A percentile compares a stretch with the other conserved stretches of the same genome.
phyloP scores from a whole-genome alignment of 2,113 vertebrate genomes.

The Merops nubicus region DNA sequence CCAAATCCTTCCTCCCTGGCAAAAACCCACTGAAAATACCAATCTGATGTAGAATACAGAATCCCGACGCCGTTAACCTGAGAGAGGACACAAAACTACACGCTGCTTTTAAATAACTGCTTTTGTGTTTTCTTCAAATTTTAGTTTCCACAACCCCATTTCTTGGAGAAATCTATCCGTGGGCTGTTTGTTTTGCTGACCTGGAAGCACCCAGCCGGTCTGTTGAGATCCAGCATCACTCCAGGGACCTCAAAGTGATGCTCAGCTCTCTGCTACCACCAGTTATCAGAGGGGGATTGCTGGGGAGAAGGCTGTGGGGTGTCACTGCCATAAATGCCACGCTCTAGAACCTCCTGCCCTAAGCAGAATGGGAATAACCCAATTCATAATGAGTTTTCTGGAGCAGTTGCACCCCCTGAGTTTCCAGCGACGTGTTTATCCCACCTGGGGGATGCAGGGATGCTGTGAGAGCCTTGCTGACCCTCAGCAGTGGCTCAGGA shows the following conservation, averaged over 20 bases:
- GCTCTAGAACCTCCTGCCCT: fast-evolving
- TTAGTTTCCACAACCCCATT: background rate
- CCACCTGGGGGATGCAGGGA: fast-evolving
- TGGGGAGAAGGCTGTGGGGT: fast-evolving
- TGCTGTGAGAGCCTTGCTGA: background rate
- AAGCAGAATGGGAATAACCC: fast-evolving
- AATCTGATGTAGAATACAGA: background rate
- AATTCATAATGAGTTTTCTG: fast-evolving
- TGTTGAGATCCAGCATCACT: fast-evolving
- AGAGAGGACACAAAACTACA: background rate
- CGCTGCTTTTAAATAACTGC: background rate
- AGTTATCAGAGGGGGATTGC: fast-evolving
- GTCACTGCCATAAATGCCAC: fast-evolving
- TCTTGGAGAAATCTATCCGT: fast-evolving
- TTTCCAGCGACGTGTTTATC: fast-evolving
- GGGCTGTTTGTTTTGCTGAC: background rate
- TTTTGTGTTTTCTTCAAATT: background rate
- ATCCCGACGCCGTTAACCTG: background rate
- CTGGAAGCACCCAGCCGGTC: background rate
- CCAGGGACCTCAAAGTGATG: fast-evolving
- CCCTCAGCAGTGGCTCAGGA: fast-evolving
- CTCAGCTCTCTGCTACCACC: background rate
- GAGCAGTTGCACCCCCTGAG: fast-evolving
- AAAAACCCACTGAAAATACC: background rate
- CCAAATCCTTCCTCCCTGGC: background rate